phyloP scores from a whole-genome alignment of 92 coral and sea anemone species.

The Epizoanthus stellaris region DNA sequence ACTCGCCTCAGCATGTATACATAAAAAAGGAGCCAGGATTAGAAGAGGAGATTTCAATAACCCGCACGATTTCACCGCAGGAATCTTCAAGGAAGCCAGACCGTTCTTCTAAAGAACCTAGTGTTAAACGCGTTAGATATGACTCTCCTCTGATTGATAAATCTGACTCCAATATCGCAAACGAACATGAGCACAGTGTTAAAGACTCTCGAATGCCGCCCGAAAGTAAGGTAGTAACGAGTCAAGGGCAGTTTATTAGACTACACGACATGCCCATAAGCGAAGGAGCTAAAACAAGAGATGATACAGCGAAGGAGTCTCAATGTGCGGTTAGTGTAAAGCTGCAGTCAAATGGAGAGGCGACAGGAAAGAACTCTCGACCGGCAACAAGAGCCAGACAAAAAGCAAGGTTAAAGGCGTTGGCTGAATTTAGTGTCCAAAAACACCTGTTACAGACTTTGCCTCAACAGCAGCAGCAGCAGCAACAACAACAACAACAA shows the following conservation, averaged over 20 bases:
- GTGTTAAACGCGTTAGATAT: not conserved
- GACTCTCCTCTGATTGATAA: not conserved
- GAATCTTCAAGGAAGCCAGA: not conserved
- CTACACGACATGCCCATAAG: not conserved
- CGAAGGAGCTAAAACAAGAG: not conserved
- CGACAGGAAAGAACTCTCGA: not conserved
- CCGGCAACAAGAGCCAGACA: not conserved
- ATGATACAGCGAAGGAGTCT: constrained; percentile 6
- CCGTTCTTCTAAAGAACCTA: constrained; percentile 21
- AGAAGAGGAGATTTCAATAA: not conserved
- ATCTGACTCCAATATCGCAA: not conserved
- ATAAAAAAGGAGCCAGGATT: constrained; percentile 16
- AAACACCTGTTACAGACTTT: constrained; percentile 18
- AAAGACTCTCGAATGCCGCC: not conserved
- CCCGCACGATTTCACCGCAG: not conserved
- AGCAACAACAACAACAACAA: not conserved
- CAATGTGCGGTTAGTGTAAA: constrained; percentile 4
- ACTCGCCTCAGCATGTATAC: constrained; percentile 4
- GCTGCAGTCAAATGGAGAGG: constrained; percentile 19
- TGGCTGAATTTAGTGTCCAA: constrained; percentile 36
- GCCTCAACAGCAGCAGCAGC: not conserved
- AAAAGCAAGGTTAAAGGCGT: constrained; percentile 11
- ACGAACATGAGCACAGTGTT: not conserved
- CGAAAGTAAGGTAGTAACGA: not conserved
- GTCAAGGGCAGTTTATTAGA: not conserved